Percentiles rank a stretch among this genome's conserved stretches.
Conservation (phyloP, 2,797 vertebrate species). For the Loris lydekkerianus region DNA sequence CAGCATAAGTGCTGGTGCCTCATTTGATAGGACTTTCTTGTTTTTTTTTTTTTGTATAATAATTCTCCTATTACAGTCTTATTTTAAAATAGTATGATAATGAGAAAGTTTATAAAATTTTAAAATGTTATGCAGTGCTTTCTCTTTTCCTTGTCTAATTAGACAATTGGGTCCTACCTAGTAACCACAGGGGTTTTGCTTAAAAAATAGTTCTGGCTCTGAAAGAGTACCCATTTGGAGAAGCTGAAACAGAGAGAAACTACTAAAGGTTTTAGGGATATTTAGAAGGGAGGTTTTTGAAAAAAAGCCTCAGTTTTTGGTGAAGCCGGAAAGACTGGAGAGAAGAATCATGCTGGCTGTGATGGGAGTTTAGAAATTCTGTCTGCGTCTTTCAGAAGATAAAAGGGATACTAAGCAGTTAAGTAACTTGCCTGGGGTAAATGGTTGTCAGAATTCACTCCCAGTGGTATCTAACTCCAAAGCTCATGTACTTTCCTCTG, state of each 20-base stretch:
- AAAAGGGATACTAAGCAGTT: not conserved
- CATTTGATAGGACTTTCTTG: not conserved
- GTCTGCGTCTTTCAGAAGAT: conserved; percentile 23
- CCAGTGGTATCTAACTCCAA: not conserved
- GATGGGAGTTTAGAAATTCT: not conserved
- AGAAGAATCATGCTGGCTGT: not conserved
- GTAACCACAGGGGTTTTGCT: not conserved
- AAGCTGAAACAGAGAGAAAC: not conserved
- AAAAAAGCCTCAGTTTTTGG: not conserved
- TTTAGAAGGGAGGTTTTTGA: not conserved
- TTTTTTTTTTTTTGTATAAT: not conserved
- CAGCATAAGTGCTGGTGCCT: not conserved
- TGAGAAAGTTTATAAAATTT: not conserved
- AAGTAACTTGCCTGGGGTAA: conserved; percentile 18
- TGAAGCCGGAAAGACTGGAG: not conserved
- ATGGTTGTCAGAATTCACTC: not conserved
- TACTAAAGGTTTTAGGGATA: not conserved
- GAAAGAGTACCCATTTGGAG: not conserved
- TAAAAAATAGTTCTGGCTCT: not conserved
- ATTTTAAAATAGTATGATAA: not conserved
- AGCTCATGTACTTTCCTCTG: not conserved
- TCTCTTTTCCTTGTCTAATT: not conserved
- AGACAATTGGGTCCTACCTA: not conserved
- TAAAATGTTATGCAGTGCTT: not conserved
- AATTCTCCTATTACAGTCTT: not conserved